Conservation (phyloP, 2,797 vertebrate genomes). For the Alexandromys oeconomus region DNA sequence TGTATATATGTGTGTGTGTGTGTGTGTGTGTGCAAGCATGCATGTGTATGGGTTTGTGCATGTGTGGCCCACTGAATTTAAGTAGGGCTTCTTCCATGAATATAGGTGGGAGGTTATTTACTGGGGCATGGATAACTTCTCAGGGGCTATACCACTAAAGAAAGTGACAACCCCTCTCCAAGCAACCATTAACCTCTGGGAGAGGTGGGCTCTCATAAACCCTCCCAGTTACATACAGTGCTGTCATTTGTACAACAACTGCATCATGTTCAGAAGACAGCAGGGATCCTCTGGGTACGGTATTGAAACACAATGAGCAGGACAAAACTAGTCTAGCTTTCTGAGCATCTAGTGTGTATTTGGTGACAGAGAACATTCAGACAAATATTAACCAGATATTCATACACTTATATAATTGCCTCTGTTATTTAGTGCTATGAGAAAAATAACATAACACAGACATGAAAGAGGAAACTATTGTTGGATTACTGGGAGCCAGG, state of each 20-base stretch:
- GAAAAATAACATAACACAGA: neutral
- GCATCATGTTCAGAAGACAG: too few species aligned
- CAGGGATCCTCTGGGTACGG: too few species aligned
- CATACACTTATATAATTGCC: neutral
- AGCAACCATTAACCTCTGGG: neutral
- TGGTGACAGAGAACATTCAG: neutral
- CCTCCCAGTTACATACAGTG: neutral
- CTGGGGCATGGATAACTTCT: neutral
- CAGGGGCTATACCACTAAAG: neutral
- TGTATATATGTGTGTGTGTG: neutral
- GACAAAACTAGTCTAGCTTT: neutral
- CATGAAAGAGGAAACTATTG: neutral
- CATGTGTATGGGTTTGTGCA: neutral
- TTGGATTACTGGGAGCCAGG: neutral
- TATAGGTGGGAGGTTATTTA: neutral
- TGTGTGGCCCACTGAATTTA: neutral
- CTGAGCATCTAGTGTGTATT: neutral
- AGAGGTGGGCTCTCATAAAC: neutral
- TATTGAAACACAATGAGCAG: neutral
- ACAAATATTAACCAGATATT: slow-evolving; percentile 3
- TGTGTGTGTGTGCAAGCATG: neutral
- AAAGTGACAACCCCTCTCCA: neutral
- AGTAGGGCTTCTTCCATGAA: neutral
- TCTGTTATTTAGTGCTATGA: neutral
- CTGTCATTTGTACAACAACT: too few species aligned